Conservation (phyloP, 2,797 vertebrate genomes). For the Xerus rutilus region DNA sequence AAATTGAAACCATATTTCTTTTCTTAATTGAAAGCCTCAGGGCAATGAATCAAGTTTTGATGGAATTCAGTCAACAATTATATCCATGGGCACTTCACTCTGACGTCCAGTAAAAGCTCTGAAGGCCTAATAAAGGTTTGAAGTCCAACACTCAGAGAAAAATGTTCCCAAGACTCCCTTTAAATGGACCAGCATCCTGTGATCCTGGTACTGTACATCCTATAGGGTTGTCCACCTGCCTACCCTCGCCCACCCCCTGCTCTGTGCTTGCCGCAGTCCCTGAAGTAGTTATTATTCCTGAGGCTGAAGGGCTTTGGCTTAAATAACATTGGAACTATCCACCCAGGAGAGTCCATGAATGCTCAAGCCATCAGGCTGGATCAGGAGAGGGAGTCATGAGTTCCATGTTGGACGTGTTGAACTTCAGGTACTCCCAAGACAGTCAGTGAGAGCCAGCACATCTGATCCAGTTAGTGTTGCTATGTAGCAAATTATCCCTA, state of each 20-base stretch:
- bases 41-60: not conserved
- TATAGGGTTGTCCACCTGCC: not conserved
- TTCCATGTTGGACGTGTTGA: not conserved
- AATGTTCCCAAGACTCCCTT: constrained; percentile 11
- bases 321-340: not conserved
- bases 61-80: constrained; percentile 66
- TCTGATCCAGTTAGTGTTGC: not conserved
- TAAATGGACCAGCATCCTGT: not conserved
- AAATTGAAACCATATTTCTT: constrained; percentile 75
- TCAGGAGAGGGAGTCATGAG: not conserved
- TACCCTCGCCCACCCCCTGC: too few relatives aligned
- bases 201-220: not conserved
- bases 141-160: not conserved
- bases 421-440: not conserved
- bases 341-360: not conserved
- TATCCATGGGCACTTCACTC: constrained; percentile 12
- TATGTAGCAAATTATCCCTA: not conserved
- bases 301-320: not conserved
- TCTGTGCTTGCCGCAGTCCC: not conserved
- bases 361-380: not conserved
- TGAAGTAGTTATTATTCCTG: not conserved
- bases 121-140: not conserved
- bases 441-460: not conserved
- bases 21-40: constrained; percentile 70
- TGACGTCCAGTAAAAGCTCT: constrained; percentile 20